These are phyloP conservation scores for Halcyon malimbica DNA, from an alignment of 2,113 vertebrate species.

Conservation along the genomic window DNA sequence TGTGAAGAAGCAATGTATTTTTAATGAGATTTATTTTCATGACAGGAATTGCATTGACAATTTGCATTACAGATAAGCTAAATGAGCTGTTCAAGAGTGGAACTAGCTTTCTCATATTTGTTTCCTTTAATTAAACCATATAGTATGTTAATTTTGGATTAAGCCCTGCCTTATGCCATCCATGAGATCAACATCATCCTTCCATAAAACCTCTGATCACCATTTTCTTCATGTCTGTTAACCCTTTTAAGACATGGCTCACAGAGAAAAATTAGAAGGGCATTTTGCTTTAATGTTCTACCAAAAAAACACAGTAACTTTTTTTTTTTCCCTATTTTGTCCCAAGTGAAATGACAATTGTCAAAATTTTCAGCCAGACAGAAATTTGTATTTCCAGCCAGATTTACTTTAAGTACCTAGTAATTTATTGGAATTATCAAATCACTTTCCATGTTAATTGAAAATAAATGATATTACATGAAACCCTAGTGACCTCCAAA, in stretches of 20 bases:
- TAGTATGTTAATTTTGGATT: not conserved
- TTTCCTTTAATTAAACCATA: conserved; percentile 34
- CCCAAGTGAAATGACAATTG: not conserved
- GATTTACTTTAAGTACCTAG: not conserved
- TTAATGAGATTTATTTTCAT: conserved; percentile 47
- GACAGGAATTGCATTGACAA: not conserved
- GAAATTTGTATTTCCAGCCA: not conserved
- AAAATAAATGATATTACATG: conserved; percentile 25
- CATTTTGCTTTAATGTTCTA: not conserved
- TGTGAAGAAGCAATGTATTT: not conserved
- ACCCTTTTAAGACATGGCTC: not conserved
- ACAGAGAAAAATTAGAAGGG: not conserved
- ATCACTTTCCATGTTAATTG: not conserved
- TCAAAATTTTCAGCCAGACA: not conserved
- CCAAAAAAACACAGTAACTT: not conserved
- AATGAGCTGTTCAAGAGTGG: conserved; percentile 14
- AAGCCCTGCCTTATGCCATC: not conserved
- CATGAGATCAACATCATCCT: not conserved
- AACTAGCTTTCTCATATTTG: conserved; percentile 7
- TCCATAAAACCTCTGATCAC: not conserved
- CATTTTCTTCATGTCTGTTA: not conserved
- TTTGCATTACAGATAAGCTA: conserved; percentile 30
- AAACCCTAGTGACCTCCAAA: conserved; percentile 44
- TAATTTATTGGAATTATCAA: conserved; percentile 32
- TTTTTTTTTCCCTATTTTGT: not conserved